Evolutionary conservation across 1,140 invertebrate genomes (phyloP), one percentile per base, ranked within the genome.

Genomic region (Wiebesia pumilae): DNA sequence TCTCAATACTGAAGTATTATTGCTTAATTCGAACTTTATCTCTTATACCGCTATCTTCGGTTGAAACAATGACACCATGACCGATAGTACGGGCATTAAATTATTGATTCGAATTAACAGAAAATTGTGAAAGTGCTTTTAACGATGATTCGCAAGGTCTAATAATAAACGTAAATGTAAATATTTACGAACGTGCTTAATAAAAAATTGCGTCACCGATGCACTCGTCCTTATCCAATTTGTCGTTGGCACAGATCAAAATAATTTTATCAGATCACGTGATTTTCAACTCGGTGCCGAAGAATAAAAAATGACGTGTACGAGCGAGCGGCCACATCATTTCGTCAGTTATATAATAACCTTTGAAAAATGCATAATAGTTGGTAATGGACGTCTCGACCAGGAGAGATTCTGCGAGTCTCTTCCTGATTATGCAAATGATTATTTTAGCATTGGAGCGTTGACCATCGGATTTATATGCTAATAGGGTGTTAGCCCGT

Each of bases 381-480:
- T 71, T 12, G 19, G 67, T 75, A 81, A 85, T 85, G 84, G 78
- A 81, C 78, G 79, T 80, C 83, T 77, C 73, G 83, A 54, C 30
- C 27, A 33, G 75, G 38, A 67, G 38, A 67, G 79, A 71, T 82
- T 71, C 47, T 19, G 21, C 82, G n/a, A 83, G 24, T 67, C 40
- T 54, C 83, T 65, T 78, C 79, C 80, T 82, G 82, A 83, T 88
- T 87, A 88, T 88, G 88, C 88, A 86, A 88, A 88, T 88, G 83
- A 88, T 83, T 88, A 88, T 89, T 88, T 86, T 58, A 87, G 77
- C 85, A 83, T 79, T 81, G 79, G 87, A 77, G 82, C 80, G 83
- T 87, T 87, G 88, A 87, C 84, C 83, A 82, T 78, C 88, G 88
- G 88, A 89, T 89, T 89, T 89, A 89, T 89, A 89, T 89, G 88